Base-by-base conservation (phyloP, 2,888 invertebrate species). In the Melieria omissa region DNA sequence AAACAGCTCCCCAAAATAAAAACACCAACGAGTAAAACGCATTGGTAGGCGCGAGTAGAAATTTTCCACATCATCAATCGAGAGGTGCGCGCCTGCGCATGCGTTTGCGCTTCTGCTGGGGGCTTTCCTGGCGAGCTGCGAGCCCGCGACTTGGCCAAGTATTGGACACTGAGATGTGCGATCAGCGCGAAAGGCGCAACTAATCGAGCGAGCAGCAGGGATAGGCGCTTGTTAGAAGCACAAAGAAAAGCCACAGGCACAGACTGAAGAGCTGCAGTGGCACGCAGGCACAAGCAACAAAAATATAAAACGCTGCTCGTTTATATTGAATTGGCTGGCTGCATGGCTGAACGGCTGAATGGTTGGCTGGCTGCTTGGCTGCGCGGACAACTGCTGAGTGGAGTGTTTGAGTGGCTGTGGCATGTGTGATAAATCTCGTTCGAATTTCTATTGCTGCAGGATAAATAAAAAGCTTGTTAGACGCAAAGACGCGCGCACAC, bases 361-460 rank as follows among this genome's bases (percentile, higher is more conserved):
- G 46, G 16, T 52, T 41, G 62, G 44, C 55, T 69, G 57, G 16
- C 9, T 14, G 65, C 65, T 7, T 41, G 61, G 42, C 7, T 45
- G 44, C 60, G 4, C 46, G 44, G 6, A 10, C 58, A 10, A 16
- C 14, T 58, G 58, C 58, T 16, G 16, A 6, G 10, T 9, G 70
- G 73, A 71, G 72, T 71, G 72, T 61, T 73, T 74, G 74, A 72
- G 70, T 75, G 73, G 72, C 73, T 68, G 67, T 75, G 75, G 76
- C 77, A 77, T 78, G 76, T 78, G 78, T 77, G 79, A 79, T 79
- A 78, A 79, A 78, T 78, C 76, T 77, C 76, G 76, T 78, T 77
- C 77, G 76, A 76, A 73, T 68, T 74, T 73, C 70, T 74, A 71
- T 74, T 70, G 68, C 58, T 70, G 54, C 49, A 65, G 72, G 72